Percentiles rank a stretch among this genome's conserved stretches.
These are phyloP conservation scores for Brachymystax lenok DNA, from an alignment of 2,797 vertebrate genomes.

Conservation along the genomic window DNA sequence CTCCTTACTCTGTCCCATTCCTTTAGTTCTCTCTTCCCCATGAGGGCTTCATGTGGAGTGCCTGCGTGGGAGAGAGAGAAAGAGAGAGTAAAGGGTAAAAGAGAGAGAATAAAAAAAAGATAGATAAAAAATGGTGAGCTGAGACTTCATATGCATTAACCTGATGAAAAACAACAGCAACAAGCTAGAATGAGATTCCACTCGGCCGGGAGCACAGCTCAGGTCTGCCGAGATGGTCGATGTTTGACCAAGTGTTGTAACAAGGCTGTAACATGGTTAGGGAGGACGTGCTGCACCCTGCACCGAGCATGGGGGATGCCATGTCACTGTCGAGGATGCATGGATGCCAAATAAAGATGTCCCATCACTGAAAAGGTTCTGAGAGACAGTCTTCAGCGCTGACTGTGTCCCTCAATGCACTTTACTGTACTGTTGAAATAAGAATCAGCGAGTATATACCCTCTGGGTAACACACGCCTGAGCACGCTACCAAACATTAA, in stretches of 20 bases:
- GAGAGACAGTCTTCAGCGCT: not conserved
- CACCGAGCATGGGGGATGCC: conserved; percentile 9
- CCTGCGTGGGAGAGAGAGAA: not conserved
- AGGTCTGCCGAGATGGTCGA: not conserved
- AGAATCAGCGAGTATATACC: not conserved
- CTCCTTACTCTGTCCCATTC: conserved; percentile 22
- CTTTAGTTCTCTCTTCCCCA: not conserved
- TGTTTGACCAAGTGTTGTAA: not conserved
- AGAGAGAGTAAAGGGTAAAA: not conserved
- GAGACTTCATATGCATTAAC: not conserved
- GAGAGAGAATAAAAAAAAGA: not conserved
- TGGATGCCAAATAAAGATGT: not conserved
- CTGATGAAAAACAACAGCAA: conserved; percentile 9
- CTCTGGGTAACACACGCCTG: conserved; percentile 11
- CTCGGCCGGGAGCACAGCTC: not conserved
- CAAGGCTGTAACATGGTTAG: not conserved
- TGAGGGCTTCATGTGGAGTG: not conserved
- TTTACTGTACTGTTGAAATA: not conserved
- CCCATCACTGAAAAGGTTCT: not conserved
- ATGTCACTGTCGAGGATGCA: not conserved
- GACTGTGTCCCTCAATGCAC: not conserved
- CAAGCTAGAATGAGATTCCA: not conserved
- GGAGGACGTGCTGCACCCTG: not conserved
- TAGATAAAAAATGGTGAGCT: not conserved
- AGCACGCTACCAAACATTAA: conserved; percentile 6